These are phyloP conservation scores for Darevskia nairensis DNA, from an alignment of 2,797 vertebrate species.

Conservation along the genomic window DNA sequence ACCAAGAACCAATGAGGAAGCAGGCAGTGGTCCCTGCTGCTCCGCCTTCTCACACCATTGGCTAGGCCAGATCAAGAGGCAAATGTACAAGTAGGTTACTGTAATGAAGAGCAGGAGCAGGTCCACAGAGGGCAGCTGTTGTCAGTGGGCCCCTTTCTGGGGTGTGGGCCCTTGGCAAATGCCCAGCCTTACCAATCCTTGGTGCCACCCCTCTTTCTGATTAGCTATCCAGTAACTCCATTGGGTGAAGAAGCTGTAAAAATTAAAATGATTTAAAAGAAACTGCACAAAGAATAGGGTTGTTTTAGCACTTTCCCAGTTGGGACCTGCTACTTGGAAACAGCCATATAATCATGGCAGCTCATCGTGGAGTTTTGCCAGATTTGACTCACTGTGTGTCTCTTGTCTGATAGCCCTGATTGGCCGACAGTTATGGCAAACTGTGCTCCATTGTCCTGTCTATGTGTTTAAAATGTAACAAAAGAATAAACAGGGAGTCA, in stretches of 20 bases:
- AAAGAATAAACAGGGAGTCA: constrained; percentile 51
- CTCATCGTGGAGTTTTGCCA: not conserved
- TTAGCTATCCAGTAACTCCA: not conserved
- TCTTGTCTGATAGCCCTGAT: not conserved
- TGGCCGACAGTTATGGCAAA: constrained; percentile 28
- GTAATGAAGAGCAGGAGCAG: not conserved
- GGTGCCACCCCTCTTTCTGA: not conserved
- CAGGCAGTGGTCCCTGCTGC: not conserved
- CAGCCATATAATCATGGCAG: not conserved
- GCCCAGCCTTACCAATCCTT: not conserved
- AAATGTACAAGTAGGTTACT: not conserved
- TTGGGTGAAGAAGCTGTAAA: not conserved
- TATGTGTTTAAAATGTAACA: constrained; percentile 29
- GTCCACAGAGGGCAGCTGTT: not conserved
- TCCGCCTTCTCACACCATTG: not conserved
- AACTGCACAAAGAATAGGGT: not conserved
- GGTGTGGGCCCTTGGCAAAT: not conserved
- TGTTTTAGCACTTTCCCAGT: not conserved
- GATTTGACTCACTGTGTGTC: not conserved
- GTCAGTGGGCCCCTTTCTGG: not conserved
- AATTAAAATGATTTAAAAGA: constrained; percentile 18
- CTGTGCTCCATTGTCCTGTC: not conserved
- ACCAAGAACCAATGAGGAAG: not conserved
- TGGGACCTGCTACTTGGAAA: not conserved
- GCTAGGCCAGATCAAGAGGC: not conserved